phyloP scores from a whole-genome alignment of 2,888 invertebrate species.

The Diplazon laetatorius region DNA sequence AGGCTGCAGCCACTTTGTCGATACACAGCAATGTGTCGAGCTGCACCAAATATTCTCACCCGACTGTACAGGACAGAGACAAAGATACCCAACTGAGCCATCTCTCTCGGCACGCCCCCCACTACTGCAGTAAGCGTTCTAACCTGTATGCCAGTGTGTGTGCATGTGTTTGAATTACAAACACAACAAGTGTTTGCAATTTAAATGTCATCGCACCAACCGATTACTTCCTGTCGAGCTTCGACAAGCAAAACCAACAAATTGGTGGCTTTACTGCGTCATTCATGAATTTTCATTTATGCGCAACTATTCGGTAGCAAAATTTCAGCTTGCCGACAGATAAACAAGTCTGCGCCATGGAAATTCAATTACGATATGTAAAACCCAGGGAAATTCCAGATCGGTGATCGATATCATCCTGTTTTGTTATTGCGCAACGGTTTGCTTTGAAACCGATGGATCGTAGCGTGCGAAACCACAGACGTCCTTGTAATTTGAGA shows the following conservation, averaged over 20 bases:
- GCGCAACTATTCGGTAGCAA: not conserved
- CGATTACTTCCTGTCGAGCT: conserved; percentile 54
- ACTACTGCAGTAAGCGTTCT: too few species aligned
- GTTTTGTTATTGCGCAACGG: conserved; percentile 46
- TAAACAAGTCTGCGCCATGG: not conserved
- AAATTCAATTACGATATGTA: not conserved
- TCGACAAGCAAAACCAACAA: not conserved
- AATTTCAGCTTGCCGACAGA: not conserved
- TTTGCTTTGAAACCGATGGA: conserved; percentile 22
- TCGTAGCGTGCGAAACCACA: not conserved
- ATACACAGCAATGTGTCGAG: too few species aligned
- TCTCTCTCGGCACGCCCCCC: too few species aligned
- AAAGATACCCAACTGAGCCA: too few species aligned
- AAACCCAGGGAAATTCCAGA: not conserved
- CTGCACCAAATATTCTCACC: too few species aligned
- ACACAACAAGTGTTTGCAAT: too few species aligned
- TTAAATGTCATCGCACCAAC: conserved; percentile 30
- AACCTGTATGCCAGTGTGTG: too few species aligned
- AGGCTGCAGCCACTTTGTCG: too few species aligned
- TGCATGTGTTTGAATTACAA: conserved; percentile 14
- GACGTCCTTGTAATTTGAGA: conserved; percentile 20
- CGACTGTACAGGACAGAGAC: too few species aligned
- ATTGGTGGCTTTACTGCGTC: not conserved
- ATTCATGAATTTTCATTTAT: not conserved
- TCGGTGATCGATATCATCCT: not conserved